A percentile compares a stretch with the other conserved stretches of the same genome.
These are phyloP conservation scores for Diorhabda sublineata DNA, from an alignment of 1,140 invertebrate species.

Conservation along the genomic window DNA sequence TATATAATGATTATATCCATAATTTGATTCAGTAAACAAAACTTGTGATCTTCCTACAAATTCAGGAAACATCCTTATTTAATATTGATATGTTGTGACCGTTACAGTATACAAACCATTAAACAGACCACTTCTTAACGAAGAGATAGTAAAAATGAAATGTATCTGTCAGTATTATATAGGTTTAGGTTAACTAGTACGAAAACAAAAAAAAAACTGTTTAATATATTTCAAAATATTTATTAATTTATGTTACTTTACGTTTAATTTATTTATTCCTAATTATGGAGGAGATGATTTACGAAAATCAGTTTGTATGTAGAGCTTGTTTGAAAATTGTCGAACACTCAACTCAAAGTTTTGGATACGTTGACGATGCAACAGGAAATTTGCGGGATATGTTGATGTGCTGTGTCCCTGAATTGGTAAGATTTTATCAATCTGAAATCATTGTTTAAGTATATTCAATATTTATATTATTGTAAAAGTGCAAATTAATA, in stretches of 20 bases:
- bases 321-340: constrained; percentile 29
- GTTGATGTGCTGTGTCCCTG: constrained; percentile 29
- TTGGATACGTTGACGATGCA: constrained; percentile 27
- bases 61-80: no score
- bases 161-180: no score
- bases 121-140: no score
- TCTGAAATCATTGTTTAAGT: neutral
- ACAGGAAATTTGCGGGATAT: constrained; percentile 30
- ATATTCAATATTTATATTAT: neutral
- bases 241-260: neutral
- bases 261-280: neutral
- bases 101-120: no score
- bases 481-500: neutral
- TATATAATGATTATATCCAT: no score
- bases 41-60: no score
- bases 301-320: constrained; percentile 17
- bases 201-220: neutral
- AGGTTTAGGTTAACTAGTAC: neutral
- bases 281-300: neutral
- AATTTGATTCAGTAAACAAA: no score
- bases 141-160: no score
- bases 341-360: constrained; percentile 21
- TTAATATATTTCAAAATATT: neutral
- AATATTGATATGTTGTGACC: no score
- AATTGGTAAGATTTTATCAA: constrained; percentile 25